Percentiles rank a stretch among this genome's conserved stretches.
Evolutionary conservation across 2,888 invertebrate genomes (phyloP).

Genomic region (Chrysolina oricalcia): DNA sequence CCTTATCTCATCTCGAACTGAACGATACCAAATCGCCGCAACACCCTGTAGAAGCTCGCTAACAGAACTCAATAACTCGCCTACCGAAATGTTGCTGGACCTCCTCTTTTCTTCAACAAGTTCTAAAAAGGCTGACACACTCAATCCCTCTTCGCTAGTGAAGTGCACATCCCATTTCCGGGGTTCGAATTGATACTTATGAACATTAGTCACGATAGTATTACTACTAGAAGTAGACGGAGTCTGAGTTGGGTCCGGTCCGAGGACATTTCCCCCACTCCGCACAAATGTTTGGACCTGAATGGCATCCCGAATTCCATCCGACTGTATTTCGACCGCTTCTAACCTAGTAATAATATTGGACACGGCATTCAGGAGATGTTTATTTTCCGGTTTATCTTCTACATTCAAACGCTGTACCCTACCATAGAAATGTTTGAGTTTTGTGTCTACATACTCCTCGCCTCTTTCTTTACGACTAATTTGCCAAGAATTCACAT

Average conservation of each 20-base stretch:
- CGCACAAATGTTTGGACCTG: not conserved
- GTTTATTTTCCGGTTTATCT: slow-evolving; percentile 3
- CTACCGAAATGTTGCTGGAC: not conserved
- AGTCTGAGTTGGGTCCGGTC: too few relatives aligned
- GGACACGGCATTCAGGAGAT: not conserved
- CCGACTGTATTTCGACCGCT: not conserved
- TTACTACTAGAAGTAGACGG: too few relatives aligned
- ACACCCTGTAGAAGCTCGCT: not conserved
- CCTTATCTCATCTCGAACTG: slow-evolving; percentile 7
- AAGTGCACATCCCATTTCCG: slow-evolving; percentile 19
- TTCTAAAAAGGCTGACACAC: slow-evolving; percentile 24
- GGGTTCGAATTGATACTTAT: slow-evolving; percentile 20
- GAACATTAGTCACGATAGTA: too few relatives aligned
- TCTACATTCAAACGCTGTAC: not conserved
- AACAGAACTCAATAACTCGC: slow-evolving; percentile 18
- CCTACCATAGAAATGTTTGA: slow-evolving; percentile 18
- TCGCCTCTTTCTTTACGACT: not conserved
- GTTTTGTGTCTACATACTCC: slow-evolving; percentile 1
- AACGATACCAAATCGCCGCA: slow-evolving; percentile 19
- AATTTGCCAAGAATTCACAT: slow-evolving; percentile 10
- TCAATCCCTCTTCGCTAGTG: slow-evolving; percentile 18
- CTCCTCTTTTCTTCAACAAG: slow-evolving; percentile 15
- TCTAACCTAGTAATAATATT: slow-evolving; percentile 6
- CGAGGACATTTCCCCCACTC: not conserved
- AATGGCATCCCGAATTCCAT: slow-evolving; percentile 17